Base-by-base conservation (phyloP, 2,888 invertebrate species). In the Drosophila antonietae region DNA sequence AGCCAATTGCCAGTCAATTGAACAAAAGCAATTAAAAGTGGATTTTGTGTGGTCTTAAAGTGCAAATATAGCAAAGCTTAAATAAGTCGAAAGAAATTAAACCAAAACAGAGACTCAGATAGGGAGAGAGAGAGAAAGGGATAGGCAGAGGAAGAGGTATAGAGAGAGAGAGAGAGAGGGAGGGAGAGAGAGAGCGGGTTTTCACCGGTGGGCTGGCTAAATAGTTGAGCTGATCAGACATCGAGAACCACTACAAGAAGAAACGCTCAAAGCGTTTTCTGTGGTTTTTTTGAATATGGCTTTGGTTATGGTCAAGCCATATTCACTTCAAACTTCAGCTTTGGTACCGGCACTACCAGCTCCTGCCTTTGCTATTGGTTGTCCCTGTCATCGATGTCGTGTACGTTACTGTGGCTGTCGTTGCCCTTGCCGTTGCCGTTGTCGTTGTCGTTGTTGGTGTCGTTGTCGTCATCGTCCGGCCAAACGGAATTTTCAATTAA, bases 1-100 rank as follows among this genome's bases (percentile, higher is more conserved):
- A 78, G 77, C 75, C 80, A 79, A 81, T 89, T 76, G 78, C 81
- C 89, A 89, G 86, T 87, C 91, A 90, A 88, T 85, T 90, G 90
- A 85, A 90, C 87, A 91, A 89, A 91, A 91, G 89, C 88, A 91
- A 91, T 91, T 91, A 91, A 91, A 91, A 90, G 83, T 82, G 88
- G 88, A 91, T 91, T 91, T 89, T 41, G 65, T 81, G 77, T 52
- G 77, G 83, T 80, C 83, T 88, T 83, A 73, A 86, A 88, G 81
- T 76, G 73, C 79, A 88, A 88, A 81, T 86, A 87, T 83, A 70
- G 52, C 56, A 71, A 68, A 79, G 79, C 85, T 85, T 87, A 87
- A 89, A 89, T 70, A 83, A 83, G 81, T 73, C 58, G 78, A 59
- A 56, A 65, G 58, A 58, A 56, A 52, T 41, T 28, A 15, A 56